A percentile compares a stretch with the other conserved stretches of the same genome.
Evolutionary conservation across 2,888 invertebrate genomes (phyloP).

Genomic region (Limenitis camilla): DNA sequence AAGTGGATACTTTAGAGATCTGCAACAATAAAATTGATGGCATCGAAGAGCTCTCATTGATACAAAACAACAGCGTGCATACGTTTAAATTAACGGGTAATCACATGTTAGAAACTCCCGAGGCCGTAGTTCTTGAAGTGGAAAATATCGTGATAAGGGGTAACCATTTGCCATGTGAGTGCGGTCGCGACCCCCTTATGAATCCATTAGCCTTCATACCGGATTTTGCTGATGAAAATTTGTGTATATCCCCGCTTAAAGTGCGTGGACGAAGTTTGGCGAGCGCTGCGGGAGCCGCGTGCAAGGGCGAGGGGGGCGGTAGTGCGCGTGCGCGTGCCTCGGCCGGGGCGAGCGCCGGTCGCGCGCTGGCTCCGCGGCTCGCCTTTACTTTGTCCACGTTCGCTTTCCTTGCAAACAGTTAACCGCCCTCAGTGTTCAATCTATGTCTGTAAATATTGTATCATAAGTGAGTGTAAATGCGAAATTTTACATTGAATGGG

Average conservation of each 20-base stretch:
- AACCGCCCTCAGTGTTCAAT: slow-evolving; percentile 63
- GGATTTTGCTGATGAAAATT: slow-evolving; percentile 84
- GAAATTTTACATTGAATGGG: slow-evolving; percentile 71
- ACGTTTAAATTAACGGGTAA: slow-evolving; percentile 86
- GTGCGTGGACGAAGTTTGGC: slow-evolving; percentile 85
- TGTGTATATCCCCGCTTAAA: slow-evolving; percentile 89
- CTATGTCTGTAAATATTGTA: slow-evolving; percentile 71
- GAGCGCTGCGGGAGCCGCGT: slow-evolving; percentile 55
- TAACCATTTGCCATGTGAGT: slow-evolving; percentile 92
- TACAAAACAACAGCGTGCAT: slow-evolving; percentile 81
- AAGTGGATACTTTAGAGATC: slow-evolving; percentile 83
- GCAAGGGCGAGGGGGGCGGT: slow-evolving; percentile 58
- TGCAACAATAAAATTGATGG: slow-evolving; percentile 90
- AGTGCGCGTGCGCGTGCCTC: slow-evolving; percentile 49
- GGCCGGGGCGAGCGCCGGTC: slow-evolving; percentile 37
- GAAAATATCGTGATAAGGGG: slow-evolving; percentile 81
- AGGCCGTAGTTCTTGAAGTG: slow-evolving; percentile 81
- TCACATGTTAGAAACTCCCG: slow-evolving; percentile 87
- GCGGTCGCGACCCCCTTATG: slow-evolving; percentile 84
- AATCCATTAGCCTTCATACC: slow-evolving; percentile 81
- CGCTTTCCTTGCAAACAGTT: slow-evolving; percentile 56
- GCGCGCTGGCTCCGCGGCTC: slow-evolving; percentile 32
- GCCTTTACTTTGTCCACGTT: slow-evolving; percentile 41
- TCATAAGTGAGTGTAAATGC: slow-evolving; percentile 57
- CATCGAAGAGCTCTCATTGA: slow-evolving; percentile 83